A percentile compares a stretch with the other conserved stretches of the same genome.
These are phyloP conservation scores for Prunella himalayana DNA, from an alignment of 2,113 vertebrate species.

Conservation along the genomic window DNA sequence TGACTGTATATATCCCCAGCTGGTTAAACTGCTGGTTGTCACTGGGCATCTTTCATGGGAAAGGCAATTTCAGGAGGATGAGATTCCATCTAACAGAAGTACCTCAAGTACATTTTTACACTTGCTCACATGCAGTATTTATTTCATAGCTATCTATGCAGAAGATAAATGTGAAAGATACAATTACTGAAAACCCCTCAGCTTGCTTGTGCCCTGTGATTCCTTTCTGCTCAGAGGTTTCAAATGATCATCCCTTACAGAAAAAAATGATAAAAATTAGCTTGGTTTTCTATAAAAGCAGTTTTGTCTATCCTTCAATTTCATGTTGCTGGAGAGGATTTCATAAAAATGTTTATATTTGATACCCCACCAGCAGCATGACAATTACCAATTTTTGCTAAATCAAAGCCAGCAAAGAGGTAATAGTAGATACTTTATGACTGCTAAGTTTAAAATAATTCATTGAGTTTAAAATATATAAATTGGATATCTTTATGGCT, in stretches of 20 bases:
- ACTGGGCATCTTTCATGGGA: slow-evolving; percentile 53
- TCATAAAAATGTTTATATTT: background rate
- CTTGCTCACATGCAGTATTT: slow-evolving; percentile 24
- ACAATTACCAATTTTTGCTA: background rate
- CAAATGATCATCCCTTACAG: background rate
- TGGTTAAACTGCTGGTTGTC: slow-evolving; percentile 50
- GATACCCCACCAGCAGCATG: background rate
- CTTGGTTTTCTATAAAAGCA: background rate
- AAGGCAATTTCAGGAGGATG: slow-evolving; percentile 61
- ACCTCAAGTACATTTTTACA: slow-evolving; percentile 41
- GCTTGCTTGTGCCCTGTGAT: background rate
- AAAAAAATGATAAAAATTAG: background rate
- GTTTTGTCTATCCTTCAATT: background rate
- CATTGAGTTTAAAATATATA: background rate
- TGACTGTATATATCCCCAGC: slow-evolving; percentile 42
- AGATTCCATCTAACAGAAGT: slow-evolving; percentile 54
- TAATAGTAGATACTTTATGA: background rate
- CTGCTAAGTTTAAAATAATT: background rate
- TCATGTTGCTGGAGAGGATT: background rate
- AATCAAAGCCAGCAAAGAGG: background rate
- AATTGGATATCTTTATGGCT: background rate
- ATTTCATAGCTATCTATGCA: slow-evolving; percentile 50
- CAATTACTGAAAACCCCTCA: slow-evolving; percentile 23
- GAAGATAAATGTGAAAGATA: slow-evolving; percentile 1
- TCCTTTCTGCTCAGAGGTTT: background rate